Evolutionary conservation across 2,797 vertebrate species (phyloP).

Genomic region (Tokudaia tokunoshimensis): DNA sequence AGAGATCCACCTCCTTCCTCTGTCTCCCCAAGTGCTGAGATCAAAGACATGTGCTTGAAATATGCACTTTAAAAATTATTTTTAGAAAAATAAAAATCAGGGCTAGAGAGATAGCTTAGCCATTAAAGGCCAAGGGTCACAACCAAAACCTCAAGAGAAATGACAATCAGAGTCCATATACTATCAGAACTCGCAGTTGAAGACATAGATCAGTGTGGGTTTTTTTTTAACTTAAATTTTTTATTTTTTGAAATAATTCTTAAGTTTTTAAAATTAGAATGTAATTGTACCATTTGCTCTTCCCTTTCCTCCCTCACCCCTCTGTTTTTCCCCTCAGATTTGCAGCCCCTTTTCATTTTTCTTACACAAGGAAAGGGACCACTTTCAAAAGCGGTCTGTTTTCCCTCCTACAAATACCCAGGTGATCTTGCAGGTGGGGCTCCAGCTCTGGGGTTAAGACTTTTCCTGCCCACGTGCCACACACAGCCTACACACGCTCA

Average conservation of each 20-base stretch:
- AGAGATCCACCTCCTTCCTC: background rate
- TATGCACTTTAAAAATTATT: background rate
- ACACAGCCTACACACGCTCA: rapidly evolving
- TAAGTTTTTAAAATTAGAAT: background rate
- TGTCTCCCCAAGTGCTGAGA: background rate
- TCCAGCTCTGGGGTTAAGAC: background rate
- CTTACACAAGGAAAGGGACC: constrained; percentile 43
- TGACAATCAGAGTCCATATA: no score
- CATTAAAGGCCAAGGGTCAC: background rate
- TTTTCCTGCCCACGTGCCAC: background rate
- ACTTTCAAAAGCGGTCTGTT: constrained; percentile 26
- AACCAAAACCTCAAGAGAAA: background rate
- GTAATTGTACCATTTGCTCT: background rate
- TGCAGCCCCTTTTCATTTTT: background rate
- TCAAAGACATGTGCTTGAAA: background rate
- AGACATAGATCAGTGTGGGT: background rate
- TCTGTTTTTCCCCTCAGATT: background rate
- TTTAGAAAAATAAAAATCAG: background rate
- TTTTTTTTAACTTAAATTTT: background rate
- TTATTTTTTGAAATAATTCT: background rate
- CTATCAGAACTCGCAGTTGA: background rate
- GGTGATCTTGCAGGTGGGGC: background rate
- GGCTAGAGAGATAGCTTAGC: background rate
- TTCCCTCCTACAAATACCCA: background rate
- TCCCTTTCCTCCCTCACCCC: background rate